phyloP scores from a whole-genome alignment of 2,888 invertebrate genomes.

The Anoplius nigerrimus region DNA sequence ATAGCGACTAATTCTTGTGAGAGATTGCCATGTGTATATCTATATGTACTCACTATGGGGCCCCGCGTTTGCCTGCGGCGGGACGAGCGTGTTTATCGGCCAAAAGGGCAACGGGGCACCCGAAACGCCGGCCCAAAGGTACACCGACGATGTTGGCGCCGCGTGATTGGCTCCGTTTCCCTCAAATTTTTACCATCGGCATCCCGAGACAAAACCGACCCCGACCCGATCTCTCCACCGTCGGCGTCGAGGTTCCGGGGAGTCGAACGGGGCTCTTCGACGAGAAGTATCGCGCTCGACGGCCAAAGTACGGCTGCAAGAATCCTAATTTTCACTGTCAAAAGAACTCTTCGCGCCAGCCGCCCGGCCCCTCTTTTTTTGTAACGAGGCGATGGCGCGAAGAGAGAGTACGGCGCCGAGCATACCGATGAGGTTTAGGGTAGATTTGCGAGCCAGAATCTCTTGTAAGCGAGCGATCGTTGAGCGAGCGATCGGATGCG shows the following conservation, averaged over 20 bases:
- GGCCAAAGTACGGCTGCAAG: no score
- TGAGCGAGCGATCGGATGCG: no score
- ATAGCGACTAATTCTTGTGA: slow-evolving; percentile 74
- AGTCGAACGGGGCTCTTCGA: no score
- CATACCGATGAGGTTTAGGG: no score
- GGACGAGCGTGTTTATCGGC: slow-evolving; percentile 39
- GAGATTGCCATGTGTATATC: slow-evolving; percentile 75
- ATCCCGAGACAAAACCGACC: no score
- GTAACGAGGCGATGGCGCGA: slow-evolving; percentile 59
- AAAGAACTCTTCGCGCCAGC: slow-evolving; percentile 55
- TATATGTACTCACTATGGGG: slow-evolving; percentile 73
- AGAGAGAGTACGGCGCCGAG: no score
- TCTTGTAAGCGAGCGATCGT: no score
- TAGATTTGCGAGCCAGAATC: no score
- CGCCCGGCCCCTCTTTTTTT: slow-evolving; percentile 58
- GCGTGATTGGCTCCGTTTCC: slow-evolving; percentile 38
- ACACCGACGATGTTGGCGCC: slow-evolving; percentile 64
- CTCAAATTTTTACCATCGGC: slow-evolving; percentile 23
- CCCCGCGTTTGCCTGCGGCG: slow-evolving; percentile 60
- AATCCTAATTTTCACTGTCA: no score
- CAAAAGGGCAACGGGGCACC: slow-evolving; percentile 62
- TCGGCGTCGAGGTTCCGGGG: no score
- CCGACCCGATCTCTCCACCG: no score
- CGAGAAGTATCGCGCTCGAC: no score
- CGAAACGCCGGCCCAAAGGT: slow-evolving; percentile 68